A percentile compares a stretch with the other conserved stretches of the same genome.
Evolutionary conservation across 2,113 vertebrate genomes (phyloP).

Genomic region (Ctenomys sociabilis): DNA sequence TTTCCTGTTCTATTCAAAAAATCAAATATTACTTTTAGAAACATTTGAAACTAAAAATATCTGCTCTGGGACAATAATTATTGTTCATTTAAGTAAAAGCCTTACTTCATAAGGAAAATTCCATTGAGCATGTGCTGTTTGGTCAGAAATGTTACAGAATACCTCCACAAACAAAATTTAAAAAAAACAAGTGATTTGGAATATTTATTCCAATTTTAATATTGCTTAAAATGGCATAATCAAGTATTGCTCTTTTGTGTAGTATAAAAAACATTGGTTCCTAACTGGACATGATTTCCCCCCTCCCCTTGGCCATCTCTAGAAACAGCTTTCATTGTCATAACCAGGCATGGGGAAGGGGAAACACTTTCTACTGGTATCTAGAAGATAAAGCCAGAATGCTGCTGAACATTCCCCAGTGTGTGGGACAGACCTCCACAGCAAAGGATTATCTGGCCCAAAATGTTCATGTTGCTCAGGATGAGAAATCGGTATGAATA

Average conservation of each 20-base stretch:
- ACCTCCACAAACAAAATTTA: neutral
- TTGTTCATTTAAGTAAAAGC: constrained; percentile 46
- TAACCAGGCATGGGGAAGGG: neutral
- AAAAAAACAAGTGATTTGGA: neutral
- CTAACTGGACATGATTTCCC: neutral
- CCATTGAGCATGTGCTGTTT: neutral
- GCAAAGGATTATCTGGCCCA: neutral
- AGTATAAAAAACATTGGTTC: neutral
- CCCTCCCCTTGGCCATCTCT: neutral
- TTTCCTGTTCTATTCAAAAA: constrained; percentile 57
- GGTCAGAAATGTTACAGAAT: neutral
- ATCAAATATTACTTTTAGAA: constrained; percentile 17
- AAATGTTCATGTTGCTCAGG: neutral
- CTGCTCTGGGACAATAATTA: constrained; percentile 27
- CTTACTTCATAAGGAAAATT: constrained; percentile 25
- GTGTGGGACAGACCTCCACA: neutral
- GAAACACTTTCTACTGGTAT: neutral
- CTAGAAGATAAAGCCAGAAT: neutral
- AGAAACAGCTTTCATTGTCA: constrained; percentile 9
- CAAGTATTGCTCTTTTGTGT: neutral
- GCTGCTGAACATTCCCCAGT: neutral
- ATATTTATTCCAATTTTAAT: constrained; percentile 25
- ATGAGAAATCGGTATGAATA: neutral
- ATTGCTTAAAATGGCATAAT: constrained; percentile 8
- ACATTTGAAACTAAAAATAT: constrained; percentile 24